A percentile compares a stretch with the other conserved stretches of the same genome.
Evolutionary conservation across 2,888 invertebrate species (phyloP).

Genomic region (Tachina grossa): DNA sequence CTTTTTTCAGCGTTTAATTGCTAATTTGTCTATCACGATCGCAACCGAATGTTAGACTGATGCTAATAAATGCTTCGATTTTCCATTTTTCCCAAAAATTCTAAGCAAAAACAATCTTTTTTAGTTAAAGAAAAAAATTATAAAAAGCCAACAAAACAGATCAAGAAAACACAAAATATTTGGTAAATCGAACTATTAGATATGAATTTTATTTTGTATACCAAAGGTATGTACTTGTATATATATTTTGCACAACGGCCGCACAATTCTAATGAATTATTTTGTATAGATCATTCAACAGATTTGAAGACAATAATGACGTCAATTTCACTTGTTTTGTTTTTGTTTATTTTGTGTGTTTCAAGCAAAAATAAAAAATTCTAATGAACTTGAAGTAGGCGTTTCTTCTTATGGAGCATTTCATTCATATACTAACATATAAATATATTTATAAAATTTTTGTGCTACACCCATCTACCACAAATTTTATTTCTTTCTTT

Average conservation of each 20-base stretch:
- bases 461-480: background rate
- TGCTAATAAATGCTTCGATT: conserved; percentile 77
- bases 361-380: conserved; percentile 3
- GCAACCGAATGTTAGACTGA: conserved; percentile 80
- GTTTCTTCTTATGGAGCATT: background rate
- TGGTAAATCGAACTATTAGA: conserved; percentile 29
- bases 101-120: conserved; percentile 46
- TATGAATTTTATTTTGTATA: background rate
- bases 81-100: conserved; percentile 78
- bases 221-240: background rate
- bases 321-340: conserved; percentile 45
- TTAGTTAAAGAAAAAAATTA: conserved; percentile 26
- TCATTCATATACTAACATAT: background rate
- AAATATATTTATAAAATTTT: background rate
- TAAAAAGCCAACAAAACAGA: background rate
- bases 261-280: conserved; percentile 14
- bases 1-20: conserved; percentile 58
- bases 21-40: conserved; percentile 77
- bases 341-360: background rate
- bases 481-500: background rate
- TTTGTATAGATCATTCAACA: conserved; percentile 52
- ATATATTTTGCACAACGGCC: background rate
- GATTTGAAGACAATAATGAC: conserved; percentile 60
- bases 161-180: conserved; percentile 21
- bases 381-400: conserved; percentile 40